Conservation (phyloP, 2,888 invertebrate genomes). For the Cryptocheilus praepositus region DNA sequence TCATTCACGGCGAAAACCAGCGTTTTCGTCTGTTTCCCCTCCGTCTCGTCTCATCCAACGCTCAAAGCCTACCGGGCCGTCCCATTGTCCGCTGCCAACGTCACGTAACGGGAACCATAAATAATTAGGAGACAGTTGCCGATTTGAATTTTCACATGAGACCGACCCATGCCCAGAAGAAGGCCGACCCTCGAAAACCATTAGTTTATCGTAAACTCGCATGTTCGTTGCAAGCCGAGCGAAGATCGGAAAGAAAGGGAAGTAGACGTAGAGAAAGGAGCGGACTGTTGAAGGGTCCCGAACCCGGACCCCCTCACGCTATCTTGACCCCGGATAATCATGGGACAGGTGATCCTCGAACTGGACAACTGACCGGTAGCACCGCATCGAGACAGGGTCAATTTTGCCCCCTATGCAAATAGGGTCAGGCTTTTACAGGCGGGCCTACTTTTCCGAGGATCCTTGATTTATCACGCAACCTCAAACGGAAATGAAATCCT, state of each 20-base stretch:
- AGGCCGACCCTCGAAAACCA: slow-evolving; percentile 61
- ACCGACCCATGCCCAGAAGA: slow-evolving; percentile 32
- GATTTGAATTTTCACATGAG: slow-evolving; percentile 63
- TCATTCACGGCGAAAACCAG: not conserved
- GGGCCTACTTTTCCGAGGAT: slow-evolving; percentile 39
- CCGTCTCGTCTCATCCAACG: not conserved
- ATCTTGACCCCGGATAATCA: slow-evolving; percentile 72
- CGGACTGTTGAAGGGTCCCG: slow-evolving; percentile 37
- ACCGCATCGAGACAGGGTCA: slow-evolving; percentile 41
- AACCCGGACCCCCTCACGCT: slow-evolving; percentile 43
- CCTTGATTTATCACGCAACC: slow-evolving; percentile 54
- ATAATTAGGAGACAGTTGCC: slow-evolving; percentile 58
- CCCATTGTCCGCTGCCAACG: slow-evolving; percentile 10
- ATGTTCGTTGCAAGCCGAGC: slow-evolving; percentile 36
- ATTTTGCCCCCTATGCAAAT: slow-evolving; percentile 62
- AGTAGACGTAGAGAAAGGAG: slow-evolving; percentile 21
- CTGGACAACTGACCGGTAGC: slow-evolving; percentile 63
- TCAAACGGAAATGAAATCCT: not conserved
- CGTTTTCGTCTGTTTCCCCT: not conserved
- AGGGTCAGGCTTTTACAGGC: slow-evolving; percentile 23
- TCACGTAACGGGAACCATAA: slow-evolving; percentile 51
- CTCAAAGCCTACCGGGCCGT: not conserved
- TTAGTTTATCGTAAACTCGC: slow-evolving; percentile 71
- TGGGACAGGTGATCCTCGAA: slow-evolving; percentile 68
- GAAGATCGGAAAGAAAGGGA: slow-evolving; percentile 21